Percentiles rank a stretch among this genome's conserved stretches.
Conservation (phyloP, 2,888 invertebrate species). For the Melanostoma mellinum region DNA sequence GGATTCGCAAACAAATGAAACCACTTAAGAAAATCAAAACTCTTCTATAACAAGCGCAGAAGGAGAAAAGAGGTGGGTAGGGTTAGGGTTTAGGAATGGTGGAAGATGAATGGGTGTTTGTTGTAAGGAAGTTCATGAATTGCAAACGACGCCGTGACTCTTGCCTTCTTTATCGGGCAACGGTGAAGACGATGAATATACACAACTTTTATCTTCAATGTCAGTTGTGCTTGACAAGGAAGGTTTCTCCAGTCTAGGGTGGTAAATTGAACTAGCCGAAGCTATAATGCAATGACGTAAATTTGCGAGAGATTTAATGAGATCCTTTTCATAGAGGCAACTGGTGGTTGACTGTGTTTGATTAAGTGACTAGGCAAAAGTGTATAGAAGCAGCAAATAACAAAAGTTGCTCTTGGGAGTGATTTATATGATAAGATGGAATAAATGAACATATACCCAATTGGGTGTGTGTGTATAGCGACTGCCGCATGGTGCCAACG, state of each 20-base stretch:
- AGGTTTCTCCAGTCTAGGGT: background rate
- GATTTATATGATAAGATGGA: constrained; percentile 42
- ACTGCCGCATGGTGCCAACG: too few species aligned
- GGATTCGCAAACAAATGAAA: constrained; percentile 66
- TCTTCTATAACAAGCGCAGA: constrained; percentile 5
- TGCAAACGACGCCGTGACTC: constrained; percentile 56
- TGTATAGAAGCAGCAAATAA: constrained; percentile 1
- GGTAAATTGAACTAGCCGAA: constrained; percentile 12
- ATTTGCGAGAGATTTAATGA: constrained; percentile 43
- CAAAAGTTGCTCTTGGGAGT: constrained; percentile 26
- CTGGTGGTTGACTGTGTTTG: constrained; percentile 57
- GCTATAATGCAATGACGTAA: constrained; percentile 48
- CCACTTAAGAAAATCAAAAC: constrained; percentile 71
- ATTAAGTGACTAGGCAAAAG: background rate
- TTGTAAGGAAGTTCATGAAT: constrained; percentile 51
- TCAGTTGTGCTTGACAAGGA: constrained; percentile 4
- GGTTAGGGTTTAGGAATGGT: background rate
- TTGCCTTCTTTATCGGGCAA: constrained; percentile 37
- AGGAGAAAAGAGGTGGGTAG: background rate
- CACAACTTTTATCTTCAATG: constrained; percentile 57
- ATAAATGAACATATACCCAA: too few species aligned
- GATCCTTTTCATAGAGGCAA: constrained; percentile 50
- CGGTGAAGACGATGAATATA: constrained; percentile 36
- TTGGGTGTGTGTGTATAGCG: too few species aligned
- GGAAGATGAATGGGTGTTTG: constrained; percentile 24